These are phyloP conservation scores for Drosophila carrolli DNA, from an alignment of 1,140 invertebrate genomes.

Conservation along the genomic window DNA sequence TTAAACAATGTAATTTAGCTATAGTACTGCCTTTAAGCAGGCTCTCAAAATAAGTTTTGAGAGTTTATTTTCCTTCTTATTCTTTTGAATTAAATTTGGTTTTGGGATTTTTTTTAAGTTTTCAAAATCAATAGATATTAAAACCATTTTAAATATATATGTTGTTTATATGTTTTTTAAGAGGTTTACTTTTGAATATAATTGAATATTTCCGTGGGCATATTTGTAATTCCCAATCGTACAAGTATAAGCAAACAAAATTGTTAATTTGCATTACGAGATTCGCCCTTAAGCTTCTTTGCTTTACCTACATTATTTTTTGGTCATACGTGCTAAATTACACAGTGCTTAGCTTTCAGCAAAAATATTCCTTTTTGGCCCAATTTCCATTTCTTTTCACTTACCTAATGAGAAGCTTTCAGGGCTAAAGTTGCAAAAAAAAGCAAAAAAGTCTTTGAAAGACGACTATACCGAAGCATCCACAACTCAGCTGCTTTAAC, in stretches of 20 bases:
- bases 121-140: too few relatives aligned
- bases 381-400: constrained; percentile 34
- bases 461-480: constrained; percentile 7
- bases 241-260: neutral
- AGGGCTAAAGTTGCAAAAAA: constrained; percentile 8
- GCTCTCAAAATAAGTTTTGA: too few relatives aligned
- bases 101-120: too few relatives aligned
- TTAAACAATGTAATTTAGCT: too few relatives aligned
- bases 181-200: too few relatives aligned
- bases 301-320: constrained; percentile 1
- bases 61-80: too few relatives aligned
- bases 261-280: neutral
- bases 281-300: neutral
- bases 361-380: neutral
- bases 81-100: too few relatives aligned
- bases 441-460: constrained; percentile 2
- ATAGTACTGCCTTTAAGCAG: too few relatives aligned
- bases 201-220: too few relatives aligned
- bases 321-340: constrained; percentile 10
- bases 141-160: too few relatives aligned
- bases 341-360: constrained; percentile 12
- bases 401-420: constrained; percentile 50
- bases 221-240: neutral
- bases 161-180: too few relatives aligned
- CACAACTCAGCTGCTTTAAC: constrained; percentile 30